Percentiles rank a stretch among this genome's conserved stretches.
These are phyloP conservation scores for Misgurnus mizolepis DNA, from an alignment of 2,113 vertebrate genomes.

Conservation along the genomic window DNA sequence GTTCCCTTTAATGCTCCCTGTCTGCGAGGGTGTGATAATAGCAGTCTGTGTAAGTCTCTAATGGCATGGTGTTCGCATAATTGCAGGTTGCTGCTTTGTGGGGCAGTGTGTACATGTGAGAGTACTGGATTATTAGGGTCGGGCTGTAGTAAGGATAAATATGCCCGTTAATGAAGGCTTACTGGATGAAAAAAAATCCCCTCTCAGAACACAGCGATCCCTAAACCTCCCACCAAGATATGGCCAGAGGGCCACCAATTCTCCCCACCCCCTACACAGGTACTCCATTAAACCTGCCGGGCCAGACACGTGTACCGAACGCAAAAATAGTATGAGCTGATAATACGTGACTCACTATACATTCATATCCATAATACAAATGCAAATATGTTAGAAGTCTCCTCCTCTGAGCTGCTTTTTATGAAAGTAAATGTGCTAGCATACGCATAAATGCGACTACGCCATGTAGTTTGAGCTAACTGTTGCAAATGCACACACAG, in stretches of 20 bases:
- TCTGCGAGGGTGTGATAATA: conserved; percentile 64
- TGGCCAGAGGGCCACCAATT: conserved; percentile 14
- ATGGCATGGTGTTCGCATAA: conserved; percentile 71
- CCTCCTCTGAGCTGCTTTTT: conserved; percentile 25
- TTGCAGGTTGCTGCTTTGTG: conserved; percentile 64
- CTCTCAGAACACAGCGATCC: conserved; percentile 48
- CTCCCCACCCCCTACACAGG: not conserved
- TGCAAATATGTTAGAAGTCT: not conserved
- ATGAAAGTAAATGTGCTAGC: conserved; percentile 30
- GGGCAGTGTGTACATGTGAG: conserved; percentile 35
- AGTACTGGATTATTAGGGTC: conserved; percentile 56
- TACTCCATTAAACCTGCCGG: not conserved
- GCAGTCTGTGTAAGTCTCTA: conserved; percentile 65
- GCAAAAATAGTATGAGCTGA: no score
- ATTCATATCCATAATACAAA: not conserved
- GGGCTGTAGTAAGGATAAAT: conserved; percentile 66
- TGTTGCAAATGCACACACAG: conserved; percentile 23
- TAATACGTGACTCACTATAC: conserved; percentile 6
- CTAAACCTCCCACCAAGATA: conserved; percentile 60
- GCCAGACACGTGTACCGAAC: no score
- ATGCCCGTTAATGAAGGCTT: conserved; percentile 61
- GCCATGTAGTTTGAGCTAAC: conserved; percentile 34
- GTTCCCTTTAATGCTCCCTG: conserved; percentile 47
- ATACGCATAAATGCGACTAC: conserved; percentile 37
- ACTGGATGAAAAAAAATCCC: conserved; percentile 51